A percentile compares a stretch with the other conserved stretches of the same genome.
Conservation (phyloP, 2,888 invertebrate species). For the Idaea biselata region DNA sequence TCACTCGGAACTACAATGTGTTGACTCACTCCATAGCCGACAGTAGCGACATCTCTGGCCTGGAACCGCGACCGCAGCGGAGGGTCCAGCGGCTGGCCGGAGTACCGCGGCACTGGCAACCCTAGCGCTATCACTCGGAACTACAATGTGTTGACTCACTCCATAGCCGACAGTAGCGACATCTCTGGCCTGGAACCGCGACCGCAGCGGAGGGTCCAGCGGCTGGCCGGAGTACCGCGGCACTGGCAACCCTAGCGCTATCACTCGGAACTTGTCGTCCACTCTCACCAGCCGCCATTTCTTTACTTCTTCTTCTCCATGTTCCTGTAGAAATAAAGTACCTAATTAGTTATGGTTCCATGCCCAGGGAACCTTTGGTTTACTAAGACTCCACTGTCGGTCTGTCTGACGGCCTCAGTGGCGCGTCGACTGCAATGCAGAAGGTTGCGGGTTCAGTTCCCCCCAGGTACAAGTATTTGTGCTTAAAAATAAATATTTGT, state of each 20-base stretch:
- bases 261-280: slow-evolving; percentile 94
- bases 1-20: no score
- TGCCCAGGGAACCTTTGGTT: no score
- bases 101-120: not conserved
- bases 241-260: slow-evolving; percentile 94
- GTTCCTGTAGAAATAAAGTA: slow-evolving; percentile 80
- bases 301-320: slow-evolving; percentile 88
- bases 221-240: slow-evolving; percentile 95
- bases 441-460: no score
- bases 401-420: no score
- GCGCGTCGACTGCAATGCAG: no score
- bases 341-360: no score
- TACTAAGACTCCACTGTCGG: no score
- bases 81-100: not conserved
- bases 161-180: slow-evolving; percentile 84
- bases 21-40: not conserved
- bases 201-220: slow-evolving; percentile 96
- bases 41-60: not conserved
- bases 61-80: not conserved
- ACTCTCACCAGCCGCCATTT: slow-evolving; percentile 95
- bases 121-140: slow-evolving; percentile 70
- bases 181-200: slow-evolving; percentile 96
- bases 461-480: no score
- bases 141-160: slow-evolving; percentile 84
- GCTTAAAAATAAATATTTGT: no score